A percentile compares a stretch with the other conserved stretches of the same genome.
Conservation (phyloP, 2,113 vertebrate species). For the Dryoscopus gambensis region DNA sequence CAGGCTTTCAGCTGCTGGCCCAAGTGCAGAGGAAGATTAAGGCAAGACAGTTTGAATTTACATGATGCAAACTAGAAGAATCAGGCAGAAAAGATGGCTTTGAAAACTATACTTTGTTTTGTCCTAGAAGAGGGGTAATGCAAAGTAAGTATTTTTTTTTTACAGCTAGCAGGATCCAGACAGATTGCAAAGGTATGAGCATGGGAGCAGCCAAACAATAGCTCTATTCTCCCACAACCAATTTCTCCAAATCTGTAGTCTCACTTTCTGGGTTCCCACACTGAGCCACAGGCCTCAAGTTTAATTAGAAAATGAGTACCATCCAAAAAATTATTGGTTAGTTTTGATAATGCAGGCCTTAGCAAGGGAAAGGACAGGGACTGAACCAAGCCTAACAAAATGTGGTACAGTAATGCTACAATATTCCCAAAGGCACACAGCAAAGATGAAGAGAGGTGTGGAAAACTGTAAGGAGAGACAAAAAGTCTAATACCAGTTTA, state of each 20-base stretch:
- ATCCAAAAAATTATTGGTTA: background rate
- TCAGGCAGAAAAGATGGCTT: background rate
- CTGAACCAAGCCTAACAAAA: background rate
- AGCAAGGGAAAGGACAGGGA: background rate
- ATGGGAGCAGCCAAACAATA: background rate
- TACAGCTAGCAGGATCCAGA: background rate
- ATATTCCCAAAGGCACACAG: background rate
- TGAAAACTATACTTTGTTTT: background rate
- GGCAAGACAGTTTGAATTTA: constrained; percentile 1
- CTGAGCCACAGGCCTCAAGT: background rate
- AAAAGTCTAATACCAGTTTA: background rate
- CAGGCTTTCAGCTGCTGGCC: background rate
- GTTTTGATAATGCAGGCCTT: background rate
- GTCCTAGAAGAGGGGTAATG: background rate
- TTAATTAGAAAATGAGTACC: background rate
- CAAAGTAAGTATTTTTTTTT: background rate
- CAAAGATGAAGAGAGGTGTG: background rate
- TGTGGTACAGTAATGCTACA: background rate
- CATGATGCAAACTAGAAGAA: background rate
- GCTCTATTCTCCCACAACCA: background rate
- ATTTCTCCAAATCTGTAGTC: background rate
- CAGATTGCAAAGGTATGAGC: background rate
- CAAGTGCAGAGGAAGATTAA: constrained; percentile 5
- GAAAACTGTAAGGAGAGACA: background rate
- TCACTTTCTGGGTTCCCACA: background rate